phyloP scores from a whole-genome alignment of 2,113 vertebrate species.

The Vanacampus margaritifer region DNA sequence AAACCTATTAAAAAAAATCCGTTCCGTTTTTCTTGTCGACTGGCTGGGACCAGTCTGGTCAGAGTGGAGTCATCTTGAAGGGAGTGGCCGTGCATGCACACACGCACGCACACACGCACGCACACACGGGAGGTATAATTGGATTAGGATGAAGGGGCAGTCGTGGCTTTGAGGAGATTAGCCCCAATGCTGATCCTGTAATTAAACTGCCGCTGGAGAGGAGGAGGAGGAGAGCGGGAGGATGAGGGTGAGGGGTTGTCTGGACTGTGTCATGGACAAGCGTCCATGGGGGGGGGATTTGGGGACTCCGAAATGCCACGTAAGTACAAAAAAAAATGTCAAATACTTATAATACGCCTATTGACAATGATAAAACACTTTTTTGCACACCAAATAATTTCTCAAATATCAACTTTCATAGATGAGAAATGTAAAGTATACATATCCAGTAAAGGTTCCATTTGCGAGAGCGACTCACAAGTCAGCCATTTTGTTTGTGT shows the following conservation, averaged over 20 bases:
- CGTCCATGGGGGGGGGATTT: conserved; percentile 41
- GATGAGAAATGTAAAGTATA: no score
- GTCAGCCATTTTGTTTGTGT: conserved; percentile 42
- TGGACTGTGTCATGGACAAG: conserved; percentile 53
- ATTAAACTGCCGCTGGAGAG: conserved; percentile 82
- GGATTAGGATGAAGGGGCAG: conserved; percentile 89
- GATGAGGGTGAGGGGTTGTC: conserved; percentile 66
- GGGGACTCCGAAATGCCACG: conserved; percentile 47
- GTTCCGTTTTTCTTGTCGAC: no score
- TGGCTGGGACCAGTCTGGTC: not conserved
- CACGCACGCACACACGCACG: not conserved
- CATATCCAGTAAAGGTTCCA: not conserved
- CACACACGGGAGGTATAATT: conserved; percentile 92
- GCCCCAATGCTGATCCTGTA: conserved; percentile 91
- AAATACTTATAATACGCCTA: not conserved
- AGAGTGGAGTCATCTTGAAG: conserved; percentile 83
- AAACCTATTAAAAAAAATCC: no score
- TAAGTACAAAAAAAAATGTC: conserved; percentile 52
- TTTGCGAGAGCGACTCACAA: not conserved
- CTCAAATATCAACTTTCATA: not conserved
- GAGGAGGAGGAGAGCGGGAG: conserved; percentile 20
- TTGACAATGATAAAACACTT: not conserved
- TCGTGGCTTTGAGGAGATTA: conserved; percentile 95
- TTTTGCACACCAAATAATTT: not conserved
- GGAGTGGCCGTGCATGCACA: conserved; percentile 62